phyloP scores from a whole-genome alignment of 2,113 vertebrate species.

The Pachyramphus minor region DNA sequence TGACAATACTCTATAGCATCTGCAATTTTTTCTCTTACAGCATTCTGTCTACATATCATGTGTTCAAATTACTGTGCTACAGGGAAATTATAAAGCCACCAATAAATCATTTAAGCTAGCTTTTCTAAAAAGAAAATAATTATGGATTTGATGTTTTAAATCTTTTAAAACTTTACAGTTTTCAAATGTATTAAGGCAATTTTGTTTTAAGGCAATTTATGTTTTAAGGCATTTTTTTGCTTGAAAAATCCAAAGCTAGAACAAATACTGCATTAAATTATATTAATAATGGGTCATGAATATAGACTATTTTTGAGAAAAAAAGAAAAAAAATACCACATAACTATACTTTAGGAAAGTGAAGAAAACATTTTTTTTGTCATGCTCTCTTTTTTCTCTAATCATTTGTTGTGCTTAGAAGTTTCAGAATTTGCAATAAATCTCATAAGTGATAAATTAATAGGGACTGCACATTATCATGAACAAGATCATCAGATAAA shows the following conservation, averaged over 20 bases:
- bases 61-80: not conserved
- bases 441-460: not conserved
- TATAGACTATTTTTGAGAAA: not conserved
- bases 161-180: not conserved
- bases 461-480: not conserved
- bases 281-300: not conserved
- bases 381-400: not conserved
- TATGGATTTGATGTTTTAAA: not conserved
- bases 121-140: not conserved
- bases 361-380: not conserved
- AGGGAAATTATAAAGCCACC: not conserved
- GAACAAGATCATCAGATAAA: not conserved
- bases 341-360: not conserved
- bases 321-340: not conserved
- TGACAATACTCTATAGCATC: not conserved
- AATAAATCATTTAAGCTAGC: not conserved
- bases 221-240: not conserved
- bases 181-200: not conserved
- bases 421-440: not conserved
- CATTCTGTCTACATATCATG: not conserved
- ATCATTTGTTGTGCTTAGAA: not conserved
- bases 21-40: not conserved
- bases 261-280: not conserved
- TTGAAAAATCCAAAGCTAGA: not conserved
- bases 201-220: too few species aligned